phyloP scores from a whole-genome alignment of 2,113 vertebrate species.

The Petaurus breviceps region DNA sequence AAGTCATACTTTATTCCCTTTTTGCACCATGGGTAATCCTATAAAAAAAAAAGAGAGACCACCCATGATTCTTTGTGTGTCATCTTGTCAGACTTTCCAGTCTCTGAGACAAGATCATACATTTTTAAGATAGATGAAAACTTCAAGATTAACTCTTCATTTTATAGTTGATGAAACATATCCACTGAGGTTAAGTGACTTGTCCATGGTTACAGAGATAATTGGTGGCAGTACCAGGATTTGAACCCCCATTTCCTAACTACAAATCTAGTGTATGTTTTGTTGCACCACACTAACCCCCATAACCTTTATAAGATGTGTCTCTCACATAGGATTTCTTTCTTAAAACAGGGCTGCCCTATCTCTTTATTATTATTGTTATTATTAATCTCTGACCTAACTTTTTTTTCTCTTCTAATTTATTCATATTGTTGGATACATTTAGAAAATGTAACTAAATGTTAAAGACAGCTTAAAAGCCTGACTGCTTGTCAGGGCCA shows the following conservation, averaged over 20 bases:
- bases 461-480: background rate
- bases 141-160: background rate
- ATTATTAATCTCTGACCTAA: background rate
- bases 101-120: background rate
- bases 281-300: background rate
- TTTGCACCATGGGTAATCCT: background rate
- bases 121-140: background rate
- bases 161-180: background rate
- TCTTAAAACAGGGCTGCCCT: background rate
- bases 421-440: background rate
- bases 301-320: background rate
- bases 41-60: background rate
- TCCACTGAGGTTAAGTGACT: background rate
- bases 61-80: background rate
- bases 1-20: background rate
- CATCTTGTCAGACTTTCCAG: background rate
- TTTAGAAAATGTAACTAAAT: slow-evolving; percentile 15
- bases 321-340: background rate
- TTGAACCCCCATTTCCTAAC: background rate
- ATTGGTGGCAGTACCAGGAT: background rate
- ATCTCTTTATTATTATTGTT: background rate
- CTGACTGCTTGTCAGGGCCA: background rate
- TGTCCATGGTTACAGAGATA: background rate
- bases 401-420: background rate
- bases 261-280: background rate